A percentile compares a stretch with the other conserved stretches of the same genome.
Conservation (phyloP, 2,797 vertebrate genomes). For the Pangasius larnaudii region DNA sequence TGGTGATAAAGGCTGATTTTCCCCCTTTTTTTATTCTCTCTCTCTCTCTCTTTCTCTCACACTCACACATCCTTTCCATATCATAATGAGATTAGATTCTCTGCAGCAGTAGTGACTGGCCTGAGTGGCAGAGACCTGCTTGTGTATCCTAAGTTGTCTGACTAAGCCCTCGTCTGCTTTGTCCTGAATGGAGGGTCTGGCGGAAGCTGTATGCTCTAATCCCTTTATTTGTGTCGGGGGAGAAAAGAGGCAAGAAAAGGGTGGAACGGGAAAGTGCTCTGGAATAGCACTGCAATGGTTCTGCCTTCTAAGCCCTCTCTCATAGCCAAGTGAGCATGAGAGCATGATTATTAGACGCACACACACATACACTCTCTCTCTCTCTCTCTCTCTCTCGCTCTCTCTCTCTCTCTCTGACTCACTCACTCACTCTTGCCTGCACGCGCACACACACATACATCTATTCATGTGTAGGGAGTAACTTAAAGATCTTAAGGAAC, state of each 20-base stretch:
- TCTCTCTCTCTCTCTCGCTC: too few species aligned
- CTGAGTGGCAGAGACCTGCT: constrained; percentile 96
- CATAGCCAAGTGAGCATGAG: constrained; percentile 83
- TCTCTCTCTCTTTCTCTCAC: constrained; percentile 34
- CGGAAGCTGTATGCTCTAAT: constrained; percentile 98
- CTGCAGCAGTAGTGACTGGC: constrained; percentile 83
- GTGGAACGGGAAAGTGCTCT: constrained; percentile 81
- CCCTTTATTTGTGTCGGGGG: constrained; percentile 97
- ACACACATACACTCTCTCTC: constrained; percentile 37
- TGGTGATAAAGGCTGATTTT: constrained; percentile 33
- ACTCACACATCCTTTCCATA: constrained; percentile 75
- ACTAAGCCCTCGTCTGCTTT: constrained; percentile 91
- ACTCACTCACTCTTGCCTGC: constrained; percentile 36
- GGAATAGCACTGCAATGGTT: constrained; percentile 73
- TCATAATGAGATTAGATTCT: constrained; percentile 94
- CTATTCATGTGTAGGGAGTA: neutral
- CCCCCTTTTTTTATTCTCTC: neutral
- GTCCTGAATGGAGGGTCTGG: constrained; percentile 89
- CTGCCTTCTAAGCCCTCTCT: constrained; percentile 59
- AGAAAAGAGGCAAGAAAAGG: constrained; percentile 88
- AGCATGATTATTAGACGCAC: constrained; percentile 74
- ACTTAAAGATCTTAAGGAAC: neutral
- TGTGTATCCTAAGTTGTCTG: constrained; percentile 95
- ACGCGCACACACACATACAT: constrained; percentile 52
- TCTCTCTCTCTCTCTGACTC: constrained; percentile 17